These are phyloP conservation scores for Drosophila busckii DNA, from an alignment of 1,140 invertebrate genomes.

Conservation along the genomic window DNA sequence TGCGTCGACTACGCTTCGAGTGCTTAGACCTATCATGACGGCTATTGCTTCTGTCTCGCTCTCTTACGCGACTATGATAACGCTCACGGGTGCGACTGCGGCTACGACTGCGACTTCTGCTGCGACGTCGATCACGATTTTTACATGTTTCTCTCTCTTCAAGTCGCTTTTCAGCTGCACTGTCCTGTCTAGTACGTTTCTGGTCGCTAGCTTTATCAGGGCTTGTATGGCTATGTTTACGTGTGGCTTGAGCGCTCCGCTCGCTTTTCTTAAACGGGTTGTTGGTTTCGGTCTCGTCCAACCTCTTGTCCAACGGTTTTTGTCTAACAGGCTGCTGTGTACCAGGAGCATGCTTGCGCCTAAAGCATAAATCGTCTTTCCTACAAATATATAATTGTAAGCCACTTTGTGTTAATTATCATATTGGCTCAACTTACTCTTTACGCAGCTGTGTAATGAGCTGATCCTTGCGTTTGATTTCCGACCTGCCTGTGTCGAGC, in stretches of 20 bases:
- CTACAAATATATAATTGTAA: conserved; percentile 16
- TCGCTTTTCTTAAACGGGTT: not conserved
- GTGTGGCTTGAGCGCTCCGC: not conserved
- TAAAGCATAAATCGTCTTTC: conserved; percentile 70
- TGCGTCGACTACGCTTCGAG: not conserved
- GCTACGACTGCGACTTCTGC: conserved; percentile 23
- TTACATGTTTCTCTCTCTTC: not conserved
- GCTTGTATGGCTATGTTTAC: not conserved
- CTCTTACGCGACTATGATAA: not conserved
- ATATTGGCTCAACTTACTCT: conserved; percentile 42
- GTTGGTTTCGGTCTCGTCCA: not conserved
- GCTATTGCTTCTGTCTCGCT: not conserved
- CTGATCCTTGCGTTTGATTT: conserved; percentile 61
- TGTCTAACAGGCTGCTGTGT: not conserved
- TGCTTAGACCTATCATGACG: not conserved
- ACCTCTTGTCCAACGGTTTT: not conserved
- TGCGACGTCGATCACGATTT: conserved; percentile 9
- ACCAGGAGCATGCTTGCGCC: conserved; percentile 30
- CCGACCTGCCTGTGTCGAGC: conserved; percentile 59
- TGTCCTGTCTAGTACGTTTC: not conserved
- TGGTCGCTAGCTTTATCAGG: too few relatives aligned
- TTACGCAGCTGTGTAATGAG: conserved; percentile 60
- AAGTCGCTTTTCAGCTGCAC: not conserved
- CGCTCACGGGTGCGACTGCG: conserved; percentile 11
- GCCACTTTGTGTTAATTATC: not conserved